Evolutionary conservation across 2,888 invertebrate genomes (phyloP).

Genomic region (Crocallis elinguaria): DNA sequence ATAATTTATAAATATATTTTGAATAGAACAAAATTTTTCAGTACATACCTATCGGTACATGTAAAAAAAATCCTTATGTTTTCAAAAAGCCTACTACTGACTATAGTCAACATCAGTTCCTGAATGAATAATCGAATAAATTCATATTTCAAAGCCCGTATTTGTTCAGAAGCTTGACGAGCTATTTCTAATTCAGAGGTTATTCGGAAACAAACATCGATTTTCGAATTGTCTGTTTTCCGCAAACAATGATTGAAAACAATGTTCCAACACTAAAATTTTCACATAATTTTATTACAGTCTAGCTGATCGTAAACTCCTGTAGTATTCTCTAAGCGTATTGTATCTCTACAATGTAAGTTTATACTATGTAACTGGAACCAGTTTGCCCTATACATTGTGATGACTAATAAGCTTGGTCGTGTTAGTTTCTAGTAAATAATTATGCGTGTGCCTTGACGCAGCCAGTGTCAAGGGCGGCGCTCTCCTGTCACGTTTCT

Average conservation of each 20-base stretch:
- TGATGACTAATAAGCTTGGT: constrained; percentile 33
- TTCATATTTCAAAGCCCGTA: background rate
- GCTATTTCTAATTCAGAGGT: background rate
- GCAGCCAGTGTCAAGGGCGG: constrained; percentile 72
- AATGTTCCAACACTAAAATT: constrained; percentile 3
- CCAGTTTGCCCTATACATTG: constrained; percentile 18
- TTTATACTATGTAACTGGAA: constrained; percentile 1
- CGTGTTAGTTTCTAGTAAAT: constrained; percentile 59
- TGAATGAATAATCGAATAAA: background rate
- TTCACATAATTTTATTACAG: constrained; percentile 3
- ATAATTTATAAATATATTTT: too few species aligned
- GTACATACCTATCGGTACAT: too few species aligned
- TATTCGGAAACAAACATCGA: background rate
- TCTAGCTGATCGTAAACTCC: constrained; percentile 1
- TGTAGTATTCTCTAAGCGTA: constrained; percentile 2
- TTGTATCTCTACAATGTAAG: constrained; percentile 1
- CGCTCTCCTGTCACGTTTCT: constrained; percentile 49
- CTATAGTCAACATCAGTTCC: background rate
- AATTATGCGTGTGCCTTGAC: constrained; percentile 53
- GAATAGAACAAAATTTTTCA: too few species aligned
- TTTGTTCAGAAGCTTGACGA: constrained; percentile 2
- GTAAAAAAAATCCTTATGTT: too few species aligned
- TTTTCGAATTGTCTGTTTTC: constrained; percentile 3
- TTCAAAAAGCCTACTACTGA: background rate
- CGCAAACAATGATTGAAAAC: constrained; percentile 6